phyloP scores from a whole-genome alignment of 1,140 invertebrate species.

The Steinernema khuongi region DNA sequence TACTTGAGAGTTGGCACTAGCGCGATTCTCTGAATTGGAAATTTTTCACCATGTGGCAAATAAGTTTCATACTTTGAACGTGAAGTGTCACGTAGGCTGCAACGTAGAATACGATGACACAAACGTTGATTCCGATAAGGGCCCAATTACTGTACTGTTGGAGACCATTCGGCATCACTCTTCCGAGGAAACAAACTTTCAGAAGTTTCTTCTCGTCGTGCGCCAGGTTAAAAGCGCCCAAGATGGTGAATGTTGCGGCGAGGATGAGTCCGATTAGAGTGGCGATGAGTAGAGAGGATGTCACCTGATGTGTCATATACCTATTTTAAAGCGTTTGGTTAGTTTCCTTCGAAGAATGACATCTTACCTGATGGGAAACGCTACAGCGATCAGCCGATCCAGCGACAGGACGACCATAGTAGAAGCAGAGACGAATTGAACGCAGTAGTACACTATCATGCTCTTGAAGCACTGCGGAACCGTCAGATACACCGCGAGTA shows the following conservation, averaged over 20 bases:
- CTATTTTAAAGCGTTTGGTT: not conserved
- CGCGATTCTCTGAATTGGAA: not conserved
- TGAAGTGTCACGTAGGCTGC: not conserved
- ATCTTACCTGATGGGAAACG: not conserved
- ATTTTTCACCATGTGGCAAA: not conserved
- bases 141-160: not conserved
- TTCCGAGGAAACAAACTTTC: not conserved
- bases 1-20: not conserved
- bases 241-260: not conserved
- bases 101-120: not conserved
- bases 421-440: not conserved
- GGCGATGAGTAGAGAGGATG: not conserved
- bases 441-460: not conserved
- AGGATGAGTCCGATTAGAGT: not conserved
- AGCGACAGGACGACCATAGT: not conserved
- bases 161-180: not conserved
- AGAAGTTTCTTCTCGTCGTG: not conserved
- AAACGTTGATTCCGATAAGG: not conserved
- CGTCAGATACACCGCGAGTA: not conserved
- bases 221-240: not conserved
- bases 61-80: not conserved
- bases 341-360: not conserved
- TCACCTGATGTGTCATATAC: not conserved
- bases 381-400: not conserved
- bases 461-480: not conserved